phyloP scores from a whole-genome alignment of 2,113 vertebrate genomes.

The Montifringilla adamsi region DNA sequence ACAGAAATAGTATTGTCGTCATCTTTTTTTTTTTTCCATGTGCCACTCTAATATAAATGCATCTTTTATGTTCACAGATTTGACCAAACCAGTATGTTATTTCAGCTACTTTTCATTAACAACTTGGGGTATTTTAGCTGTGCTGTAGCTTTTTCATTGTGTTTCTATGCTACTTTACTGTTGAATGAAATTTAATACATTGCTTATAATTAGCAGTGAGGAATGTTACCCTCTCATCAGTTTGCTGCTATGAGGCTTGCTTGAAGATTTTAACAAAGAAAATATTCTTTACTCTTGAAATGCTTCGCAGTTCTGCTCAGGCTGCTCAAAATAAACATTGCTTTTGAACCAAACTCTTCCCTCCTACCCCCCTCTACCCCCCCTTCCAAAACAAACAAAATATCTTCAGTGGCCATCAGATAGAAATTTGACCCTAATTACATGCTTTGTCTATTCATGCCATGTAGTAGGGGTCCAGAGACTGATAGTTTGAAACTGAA shows the following conservation, averaged over 20 bases:
- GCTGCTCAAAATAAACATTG: slow-evolving; percentile 55
- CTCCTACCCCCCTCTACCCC: not conserved
- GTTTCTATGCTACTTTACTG: slow-evolving; percentile 31
- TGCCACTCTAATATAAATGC: not conserved
- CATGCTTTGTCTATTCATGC: slow-evolving; percentile 28
- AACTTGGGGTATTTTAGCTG: slow-evolving; percentile 48
- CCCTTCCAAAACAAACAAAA: slow-evolving; percentile 29
- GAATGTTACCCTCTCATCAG: slow-evolving; percentile 60
- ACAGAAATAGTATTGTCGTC: slow-evolving; percentile 18
- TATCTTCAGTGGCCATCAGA: slow-evolving; percentile 37
- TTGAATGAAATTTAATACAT: slow-evolving; percentile 63
- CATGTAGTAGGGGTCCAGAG: not conserved
- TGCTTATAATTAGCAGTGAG: slow-evolving; percentile 55
- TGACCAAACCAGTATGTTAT: slow-evolving; percentile 40
- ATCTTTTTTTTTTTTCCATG: not conserved
- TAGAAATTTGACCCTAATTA: slow-evolving; percentile 47
- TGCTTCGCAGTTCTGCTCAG: not conserved
- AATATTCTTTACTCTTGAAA: slow-evolving; percentile 52
- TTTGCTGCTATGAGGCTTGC: slow-evolving; percentile 17
- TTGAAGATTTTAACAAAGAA: slow-evolving; percentile 61
- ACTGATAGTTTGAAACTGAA: slow-evolving; percentile 6
- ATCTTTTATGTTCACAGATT: slow-evolving; percentile 41
- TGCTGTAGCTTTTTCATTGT: slow-evolving; percentile 48
- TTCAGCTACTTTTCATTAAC: slow-evolving; percentile 64
- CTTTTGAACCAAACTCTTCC: slow-evolving; percentile 23